phyloP scores from a whole-genome alignment of 1,140 invertebrate genomes.

The Aphis craccivora region DNA sequence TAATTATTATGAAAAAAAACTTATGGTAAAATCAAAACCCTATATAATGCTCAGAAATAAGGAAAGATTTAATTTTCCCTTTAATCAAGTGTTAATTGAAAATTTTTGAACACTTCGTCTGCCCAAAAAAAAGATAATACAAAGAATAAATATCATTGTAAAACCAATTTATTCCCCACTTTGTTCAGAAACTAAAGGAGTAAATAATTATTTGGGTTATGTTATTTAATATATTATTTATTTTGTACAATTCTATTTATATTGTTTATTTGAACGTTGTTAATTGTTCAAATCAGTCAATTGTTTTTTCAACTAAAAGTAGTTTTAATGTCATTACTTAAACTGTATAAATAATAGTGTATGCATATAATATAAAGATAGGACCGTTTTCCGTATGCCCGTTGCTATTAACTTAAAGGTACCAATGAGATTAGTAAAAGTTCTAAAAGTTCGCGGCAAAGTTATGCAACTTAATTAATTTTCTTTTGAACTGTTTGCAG shows the following conservation, averaged over 20 bases:
- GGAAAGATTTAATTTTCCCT: background rate
- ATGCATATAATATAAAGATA: conserved; percentile 23
- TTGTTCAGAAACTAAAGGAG: background rate
- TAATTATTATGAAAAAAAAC: background rate
- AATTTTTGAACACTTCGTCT: background rate
- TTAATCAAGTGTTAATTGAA: conserved; percentile 19
- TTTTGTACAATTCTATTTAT: background rate
- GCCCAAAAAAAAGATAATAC: background rate
- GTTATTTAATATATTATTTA: conserved; percentile 5
- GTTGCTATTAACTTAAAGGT: conserved; percentile 32
- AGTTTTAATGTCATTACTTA: conserved; percentile 5
- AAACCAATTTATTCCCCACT: background rate
- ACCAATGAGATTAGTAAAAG: conserved; percentile 52
- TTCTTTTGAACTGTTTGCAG: conserved; percentile 53
- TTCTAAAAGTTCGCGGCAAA: conserved; percentile 48
- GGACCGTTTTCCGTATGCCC: background rate
- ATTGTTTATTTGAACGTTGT: background rate
- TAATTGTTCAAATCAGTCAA: conserved; percentile 5
- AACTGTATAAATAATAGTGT: background rate
- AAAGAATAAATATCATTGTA: background rate
- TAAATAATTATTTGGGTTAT: conserved; percentile 11
- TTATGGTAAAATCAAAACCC: background rate
- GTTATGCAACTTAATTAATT: conserved; percentile 58
- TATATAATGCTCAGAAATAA: background rate
- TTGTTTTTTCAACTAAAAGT: background rate